These are phyloP conservation scores for Drosophila insularis DNA, from an alignment of 1,140 invertebrate genomes.

Conservation along the genomic window DNA sequence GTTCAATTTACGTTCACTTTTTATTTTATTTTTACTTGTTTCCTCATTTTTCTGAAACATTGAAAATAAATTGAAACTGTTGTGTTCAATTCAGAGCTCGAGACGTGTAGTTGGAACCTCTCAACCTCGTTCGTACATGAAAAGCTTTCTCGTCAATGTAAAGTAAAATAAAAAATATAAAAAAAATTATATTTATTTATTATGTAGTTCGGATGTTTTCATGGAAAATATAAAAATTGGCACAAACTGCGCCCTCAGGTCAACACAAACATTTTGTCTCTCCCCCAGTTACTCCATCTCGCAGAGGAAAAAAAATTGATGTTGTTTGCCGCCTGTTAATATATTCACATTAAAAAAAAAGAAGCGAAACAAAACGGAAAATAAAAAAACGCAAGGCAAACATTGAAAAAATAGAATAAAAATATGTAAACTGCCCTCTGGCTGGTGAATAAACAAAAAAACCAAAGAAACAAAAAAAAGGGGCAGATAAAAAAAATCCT, in stretches of 20 bases:
- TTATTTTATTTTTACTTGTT: conserved; percentile 22
- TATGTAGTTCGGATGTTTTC: conserved; percentile 58
- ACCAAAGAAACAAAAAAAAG: neutral
- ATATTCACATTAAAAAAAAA: conserved; percentile 34
- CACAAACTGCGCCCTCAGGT: conserved; percentile 41
- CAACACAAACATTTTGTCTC: conserved; percentile 18
- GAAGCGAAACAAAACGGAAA: conserved; percentile 18
- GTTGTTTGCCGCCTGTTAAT: conserved; percentile 45
- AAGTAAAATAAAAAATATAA: conserved; percentile 10
- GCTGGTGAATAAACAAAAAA: conserved; percentile 28
- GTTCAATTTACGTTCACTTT: conserved; percentile 74
- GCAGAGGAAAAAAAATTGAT: conserved; percentile 36
- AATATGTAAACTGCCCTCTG: conserved; percentile 52
- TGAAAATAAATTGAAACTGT: conserved; percentile 76
- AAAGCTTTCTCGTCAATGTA: conserved; percentile 64
- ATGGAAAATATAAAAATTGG: conserved; percentile 58
- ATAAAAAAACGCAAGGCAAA: neutral
- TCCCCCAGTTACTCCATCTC: neutral
- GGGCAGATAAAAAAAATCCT: neutral
- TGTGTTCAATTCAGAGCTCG: conserved; percentile 32
- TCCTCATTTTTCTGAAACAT: conserved; percentile 55
- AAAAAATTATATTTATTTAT: conserved; percentile 75
- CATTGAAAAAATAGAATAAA: conserved; percentile 23
- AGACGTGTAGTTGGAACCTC: conserved; percentile 7
- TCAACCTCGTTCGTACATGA: conserved; percentile 22